Base-by-base conservation (phyloP, 2,797 vertebrate species). In the Bryconaethiops microstoma region DNA sequence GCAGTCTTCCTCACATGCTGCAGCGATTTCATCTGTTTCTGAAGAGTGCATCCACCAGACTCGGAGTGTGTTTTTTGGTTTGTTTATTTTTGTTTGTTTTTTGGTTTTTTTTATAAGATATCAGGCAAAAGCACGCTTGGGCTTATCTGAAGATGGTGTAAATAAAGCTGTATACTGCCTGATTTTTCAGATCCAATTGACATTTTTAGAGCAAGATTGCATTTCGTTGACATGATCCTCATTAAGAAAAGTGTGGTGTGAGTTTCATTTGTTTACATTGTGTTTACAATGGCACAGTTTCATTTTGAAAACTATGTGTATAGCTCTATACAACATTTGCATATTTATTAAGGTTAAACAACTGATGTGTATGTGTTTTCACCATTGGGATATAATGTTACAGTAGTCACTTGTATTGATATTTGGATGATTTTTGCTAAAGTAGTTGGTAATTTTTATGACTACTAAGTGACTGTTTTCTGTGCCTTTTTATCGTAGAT, bases 381-480 rank as follows among this genome's bases (percentile, higher is more conserved):
- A 97, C 96, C 94, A 96, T 98, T 97, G 95, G 96, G 95, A 97
- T 97, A 97, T 98, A 96, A 96, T 98, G 96, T 99, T 97, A 97
- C 95, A 94, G 94, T 95, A 94, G 91, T 94, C 91, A 96, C 94
- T 93, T 96, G 95, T 97, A 96, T 96, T 96, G 95, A 94, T 96
- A 95, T 96, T 94, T 95, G 95, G 94, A 95, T 96, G 95, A 96
- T 82, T 84, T 94, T 97, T 96, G 95, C 95, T 97, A 96, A 97
- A 94, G 94, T 97, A 97, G 96, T 94, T 97, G 94, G 96, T 96
- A 90, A 95, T 96, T 98, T 97, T 94, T 96, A 97, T 97, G 96
- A 98, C 96, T 99, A 97, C 96, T 97, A 96, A 97, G 95, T 98
- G 97, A 98, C 95, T 95, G 96, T 98, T 98, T 98, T 96, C 91